A percentile compares a stretch with the other conserved stretches of the same genome.
phyloP scores from a whole-genome alignment of 2,797 vertebrate genomes.

The Percopsis omiscomaycus region DNA sequence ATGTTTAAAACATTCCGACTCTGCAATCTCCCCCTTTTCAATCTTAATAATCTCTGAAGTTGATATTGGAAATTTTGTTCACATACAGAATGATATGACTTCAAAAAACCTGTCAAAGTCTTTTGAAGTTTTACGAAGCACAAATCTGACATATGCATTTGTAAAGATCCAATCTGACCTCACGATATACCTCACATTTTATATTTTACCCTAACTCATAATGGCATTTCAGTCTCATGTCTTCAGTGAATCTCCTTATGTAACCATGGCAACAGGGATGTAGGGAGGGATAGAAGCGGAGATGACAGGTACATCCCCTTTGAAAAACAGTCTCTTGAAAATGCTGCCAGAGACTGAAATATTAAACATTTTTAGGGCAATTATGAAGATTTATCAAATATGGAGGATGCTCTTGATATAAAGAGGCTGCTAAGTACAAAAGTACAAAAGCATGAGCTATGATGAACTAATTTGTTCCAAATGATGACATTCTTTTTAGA shows the following conservation, averaged over 20 bases:
- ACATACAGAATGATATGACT: too few species aligned
- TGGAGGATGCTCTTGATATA: slow-evolving; percentile 21
- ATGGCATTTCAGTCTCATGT: slow-evolving; percentile 48
- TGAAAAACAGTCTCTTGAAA: slow-evolving; percentile 25
- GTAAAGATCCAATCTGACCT: too few species aligned
- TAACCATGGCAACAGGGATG: slow-evolving; percentile 64
- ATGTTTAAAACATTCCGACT: too few species aligned
- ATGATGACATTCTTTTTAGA: not conserved
- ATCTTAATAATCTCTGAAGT: too few species aligned
- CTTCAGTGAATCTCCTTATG: slow-evolving; percentile 41
- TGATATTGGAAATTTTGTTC: too few species aligned
- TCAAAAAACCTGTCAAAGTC: too few species aligned
- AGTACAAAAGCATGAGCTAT: slow-evolving; percentile 2
- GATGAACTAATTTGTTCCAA: slow-evolving; percentile 12
- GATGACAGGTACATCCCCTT: slow-evolving; percentile 42
- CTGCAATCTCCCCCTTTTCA: too few species aligned
- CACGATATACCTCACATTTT: too few species aligned
- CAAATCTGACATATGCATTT: too few species aligned
- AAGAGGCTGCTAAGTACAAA: slow-evolving; percentile 10
- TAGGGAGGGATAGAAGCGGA: slow-evolving; percentile 28
- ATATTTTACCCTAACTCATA: slow-evolving; percentile 10
- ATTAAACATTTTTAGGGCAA: slow-evolving; percentile 39
- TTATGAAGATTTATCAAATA: slow-evolving; percentile 42
- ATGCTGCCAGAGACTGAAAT: slow-evolving; percentile 40
- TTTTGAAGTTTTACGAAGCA: too few species aligned